phyloP scores from a whole-genome alignment of 2,113 vertebrate species.

The Sclerurus mexicanus region DNA sequence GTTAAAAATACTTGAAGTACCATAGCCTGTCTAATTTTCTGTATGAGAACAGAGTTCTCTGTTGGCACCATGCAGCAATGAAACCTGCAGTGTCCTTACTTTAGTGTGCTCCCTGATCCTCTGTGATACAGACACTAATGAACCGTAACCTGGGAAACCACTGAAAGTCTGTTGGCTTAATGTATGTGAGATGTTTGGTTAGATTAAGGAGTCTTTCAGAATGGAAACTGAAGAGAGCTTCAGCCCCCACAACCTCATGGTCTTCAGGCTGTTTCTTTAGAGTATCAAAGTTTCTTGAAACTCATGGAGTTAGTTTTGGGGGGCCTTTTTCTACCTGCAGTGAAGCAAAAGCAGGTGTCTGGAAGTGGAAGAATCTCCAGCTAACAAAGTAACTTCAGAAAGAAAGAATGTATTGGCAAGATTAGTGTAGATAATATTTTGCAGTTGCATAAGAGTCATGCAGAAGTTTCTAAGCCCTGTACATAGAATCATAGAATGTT shows the following conservation, averaged over 20 bases:
- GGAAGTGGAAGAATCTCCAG: neutral
- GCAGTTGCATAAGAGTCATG: neutral
- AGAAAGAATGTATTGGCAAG: neutral
- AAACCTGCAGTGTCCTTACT: neutral
- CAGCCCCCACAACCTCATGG: neutral
- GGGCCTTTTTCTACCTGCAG: neutral
- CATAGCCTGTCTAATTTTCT: neutral
- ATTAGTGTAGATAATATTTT: neutral
- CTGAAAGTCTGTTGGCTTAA: neutral
- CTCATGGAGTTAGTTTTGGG: neutral
- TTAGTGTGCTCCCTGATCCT: neutral
- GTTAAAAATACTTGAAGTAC: conserved; percentile 27
- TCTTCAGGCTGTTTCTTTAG: neutral
- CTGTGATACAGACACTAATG: neutral
- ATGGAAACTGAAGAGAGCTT: neutral
- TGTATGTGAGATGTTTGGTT: neutral
- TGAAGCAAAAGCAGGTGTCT: neutral
- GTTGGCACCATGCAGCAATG: neutral
- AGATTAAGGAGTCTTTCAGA: neutral
- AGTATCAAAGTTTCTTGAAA: neutral
- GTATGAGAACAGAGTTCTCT: neutral
- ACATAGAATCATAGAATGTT: neutral
- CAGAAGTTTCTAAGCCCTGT: neutral
- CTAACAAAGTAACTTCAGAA: neutral
- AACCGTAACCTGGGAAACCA: conserved; percentile 52